Percentiles rank a stretch among this genome's conserved stretches.
Conservation (phyloP, 2,888 invertebrate species). For the Chironomus riparius region DNA sequence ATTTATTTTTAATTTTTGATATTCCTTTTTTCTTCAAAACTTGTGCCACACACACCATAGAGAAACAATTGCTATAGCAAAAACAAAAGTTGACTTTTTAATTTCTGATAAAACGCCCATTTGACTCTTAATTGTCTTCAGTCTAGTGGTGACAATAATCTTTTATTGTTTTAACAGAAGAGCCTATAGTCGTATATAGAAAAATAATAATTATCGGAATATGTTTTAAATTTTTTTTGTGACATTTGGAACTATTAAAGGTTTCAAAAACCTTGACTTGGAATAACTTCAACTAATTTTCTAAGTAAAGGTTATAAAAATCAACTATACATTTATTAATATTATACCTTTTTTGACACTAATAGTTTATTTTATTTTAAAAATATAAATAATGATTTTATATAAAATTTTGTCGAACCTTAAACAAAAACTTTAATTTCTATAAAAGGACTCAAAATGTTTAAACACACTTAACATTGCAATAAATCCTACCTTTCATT, state of each 20-base stretch:
- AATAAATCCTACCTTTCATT: not conserved
- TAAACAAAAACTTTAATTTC: not conserved
- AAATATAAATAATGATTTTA: no score
- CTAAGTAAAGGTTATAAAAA: no score
- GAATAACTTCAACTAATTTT: not conserved
- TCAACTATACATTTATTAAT: no score
- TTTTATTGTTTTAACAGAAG: constrained; percentile 2
- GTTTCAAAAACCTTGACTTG: not conserved
- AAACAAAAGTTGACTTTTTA: constrained; percentile 19
- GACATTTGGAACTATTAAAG: not conserved
- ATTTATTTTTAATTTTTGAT: not conserved
- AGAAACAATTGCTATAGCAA: not conserved
- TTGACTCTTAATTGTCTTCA: constrained; percentile 19
- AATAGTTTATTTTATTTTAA: no score
- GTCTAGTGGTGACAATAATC: constrained; percentile 14
- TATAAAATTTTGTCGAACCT: not conserved
- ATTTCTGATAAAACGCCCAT: constrained; percentile 24
- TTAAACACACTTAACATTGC: not conserved
- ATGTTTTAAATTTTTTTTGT: not conserved
- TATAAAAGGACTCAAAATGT: not conserved
- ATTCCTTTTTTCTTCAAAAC: no score
- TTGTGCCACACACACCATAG: not conserved
- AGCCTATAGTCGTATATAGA: no score
- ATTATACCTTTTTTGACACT: no score
- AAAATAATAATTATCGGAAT: not conserved